Conservation (phyloP, 2,113 vertebrate species). For the Paratilapia polleni region DNA sequence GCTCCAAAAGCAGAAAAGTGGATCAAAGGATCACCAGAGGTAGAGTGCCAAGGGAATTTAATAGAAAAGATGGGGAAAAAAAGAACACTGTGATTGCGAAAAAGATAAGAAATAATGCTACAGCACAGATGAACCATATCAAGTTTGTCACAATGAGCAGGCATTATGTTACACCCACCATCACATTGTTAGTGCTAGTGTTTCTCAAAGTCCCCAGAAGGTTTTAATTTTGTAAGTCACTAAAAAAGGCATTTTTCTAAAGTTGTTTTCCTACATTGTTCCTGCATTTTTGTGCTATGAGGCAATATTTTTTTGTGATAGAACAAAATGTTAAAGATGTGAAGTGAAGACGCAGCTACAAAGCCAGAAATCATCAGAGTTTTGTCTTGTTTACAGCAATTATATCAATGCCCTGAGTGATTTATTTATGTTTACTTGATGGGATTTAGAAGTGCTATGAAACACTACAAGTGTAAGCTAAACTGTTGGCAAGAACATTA, state of each 20-base stretch:
- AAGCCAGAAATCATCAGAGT: neutral
- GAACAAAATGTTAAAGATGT: neutral
- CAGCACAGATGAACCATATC: neutral
- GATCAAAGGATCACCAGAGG: neutral
- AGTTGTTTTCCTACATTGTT: neutral
- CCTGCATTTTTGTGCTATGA: neutral
- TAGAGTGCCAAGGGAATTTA: neutral
- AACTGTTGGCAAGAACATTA: neutral
- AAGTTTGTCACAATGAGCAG: neutral
- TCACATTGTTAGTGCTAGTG: neutral
- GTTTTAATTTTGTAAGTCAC: neutral
- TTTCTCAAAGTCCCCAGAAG: neutral
- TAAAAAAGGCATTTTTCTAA: neutral
- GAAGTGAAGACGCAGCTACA: neutral
- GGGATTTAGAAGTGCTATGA: neutral
- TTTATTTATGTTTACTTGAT: neutral
- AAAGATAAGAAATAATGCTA: rapidly evolving
- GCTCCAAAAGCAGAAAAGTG: neutral
- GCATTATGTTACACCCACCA: neutral
- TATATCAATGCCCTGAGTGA: neutral
- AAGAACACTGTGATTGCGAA: neutral
- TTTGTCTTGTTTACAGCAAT: neutral
- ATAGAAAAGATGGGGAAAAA: neutral
- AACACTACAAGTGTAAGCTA: neutral
- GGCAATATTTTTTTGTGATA: neutral